These are phyloP conservation scores for Halyomorpha halys DNA, from an alignment of 1,140 invertebrate species.

Conservation along the genomic window DNA sequence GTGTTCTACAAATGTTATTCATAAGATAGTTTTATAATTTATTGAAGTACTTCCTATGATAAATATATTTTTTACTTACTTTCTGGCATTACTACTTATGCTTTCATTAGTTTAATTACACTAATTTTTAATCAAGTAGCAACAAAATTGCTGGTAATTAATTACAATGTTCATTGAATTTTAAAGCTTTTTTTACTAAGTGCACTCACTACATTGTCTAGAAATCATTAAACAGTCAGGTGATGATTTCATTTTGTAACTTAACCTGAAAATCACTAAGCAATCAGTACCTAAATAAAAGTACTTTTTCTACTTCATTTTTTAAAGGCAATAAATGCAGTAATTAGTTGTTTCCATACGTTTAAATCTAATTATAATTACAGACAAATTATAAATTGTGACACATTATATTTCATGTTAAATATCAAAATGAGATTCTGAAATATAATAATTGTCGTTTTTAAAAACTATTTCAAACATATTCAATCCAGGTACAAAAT, in stretches of 20 bases:
- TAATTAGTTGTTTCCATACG: background rate
- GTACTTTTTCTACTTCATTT: too few species aligned
- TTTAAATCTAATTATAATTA: background rate
- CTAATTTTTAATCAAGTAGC: slow-evolving; percentile 7
- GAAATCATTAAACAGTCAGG: slow-evolving; percentile 3
- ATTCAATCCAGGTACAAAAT: too few species aligned
- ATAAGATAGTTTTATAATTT: background rate
- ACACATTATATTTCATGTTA: too few species aligned
- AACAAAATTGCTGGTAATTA: background rate
- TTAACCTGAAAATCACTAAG: background rate
- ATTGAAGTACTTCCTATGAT: slow-evolving; percentile 1
- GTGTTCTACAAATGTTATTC: background rate
- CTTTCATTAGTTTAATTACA: slow-evolving; percentile 1
- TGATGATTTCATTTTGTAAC: background rate
- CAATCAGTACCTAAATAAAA: background rate
- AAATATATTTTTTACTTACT: slow-evolving; percentile 7
- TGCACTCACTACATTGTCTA: slow-evolving; percentile 23
- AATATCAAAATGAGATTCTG: too few species aligned
- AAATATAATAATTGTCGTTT: too few species aligned
- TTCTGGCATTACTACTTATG: background rate
- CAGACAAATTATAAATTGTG: background rate
- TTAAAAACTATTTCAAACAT: too few species aligned
- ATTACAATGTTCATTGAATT: slow-evolving; percentile 1
- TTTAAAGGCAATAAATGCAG: background rate
- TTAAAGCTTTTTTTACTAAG: slow-evolving; percentile 18